Base-by-base conservation (phyloP, 2,113 vertebrate genomes). In the Vulpes vulpes region DNA sequence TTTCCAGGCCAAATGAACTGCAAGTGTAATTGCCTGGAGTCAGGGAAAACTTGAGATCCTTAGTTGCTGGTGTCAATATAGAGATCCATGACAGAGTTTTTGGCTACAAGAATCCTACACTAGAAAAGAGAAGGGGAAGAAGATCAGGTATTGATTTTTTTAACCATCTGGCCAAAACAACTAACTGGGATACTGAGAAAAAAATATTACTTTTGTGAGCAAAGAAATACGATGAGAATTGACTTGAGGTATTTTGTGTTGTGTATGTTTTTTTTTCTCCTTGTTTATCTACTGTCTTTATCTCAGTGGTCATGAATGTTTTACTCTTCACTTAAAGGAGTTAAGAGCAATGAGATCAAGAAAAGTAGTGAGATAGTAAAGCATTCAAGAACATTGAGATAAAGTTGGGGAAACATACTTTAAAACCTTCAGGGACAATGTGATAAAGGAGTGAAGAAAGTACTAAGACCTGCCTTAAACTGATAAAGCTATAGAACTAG, bases 381-480 rank as follows among this genome's bases (percentile, higher is more conserved):
- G 27, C 78, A 80, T 35, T 64, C 15, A 60, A 83, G 82, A 92
- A 80, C 49, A 49, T 14, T 83, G 76, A 89, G 76, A 95, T 93
- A 81, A 96, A 90, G 49, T 51, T 81, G 30, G 71, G 57, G 82
- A 88, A 90, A 59, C 67, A 86, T n/a, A 32, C 78, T 93, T 64
- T 95, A 80, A 97, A 97, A 91, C 81, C 53, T 93, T 88, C 80
- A 84, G 81, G 79, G 60, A 59, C 67, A 94, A 49, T 8, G 15
- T 62, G 35, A 90, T 87, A 96, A 93, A 93, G 11, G 92, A 90
- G 32, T 49, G 32, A 82, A 84, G 35, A 89, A 95, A 79, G 20
- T 53, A 80, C 8, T n/a, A 64, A 60, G 35, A n/a, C 35, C 25
- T 92, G 15, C 9, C 69, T 91, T 82, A 57, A 57, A 67, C 38